Evolutionary conservation across 2,797 vertebrate genomes (phyloP).

Genomic region (Rhodeus uyekii): DNA sequence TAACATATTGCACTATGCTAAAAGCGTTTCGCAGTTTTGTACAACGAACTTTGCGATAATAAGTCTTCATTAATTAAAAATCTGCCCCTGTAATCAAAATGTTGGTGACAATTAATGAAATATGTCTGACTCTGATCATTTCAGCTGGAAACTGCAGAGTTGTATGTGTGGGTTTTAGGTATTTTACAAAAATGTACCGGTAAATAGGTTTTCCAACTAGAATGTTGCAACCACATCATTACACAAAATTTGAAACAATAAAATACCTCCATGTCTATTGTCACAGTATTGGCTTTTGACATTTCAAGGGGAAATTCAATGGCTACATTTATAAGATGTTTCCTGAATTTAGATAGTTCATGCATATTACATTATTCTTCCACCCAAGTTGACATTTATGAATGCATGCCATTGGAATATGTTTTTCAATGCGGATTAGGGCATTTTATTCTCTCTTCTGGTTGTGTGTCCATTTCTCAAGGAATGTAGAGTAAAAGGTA

Average conservation of each 20-base stretch:
- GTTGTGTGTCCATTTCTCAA: background rate
- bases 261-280: background rate
- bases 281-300: background rate
- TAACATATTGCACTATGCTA: too few relatives aligned
- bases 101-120: too few relatives aligned
- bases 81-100: too few relatives aligned
- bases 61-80: too few relatives aligned
- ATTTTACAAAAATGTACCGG: too few relatives aligned
- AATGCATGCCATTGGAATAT: background rate
- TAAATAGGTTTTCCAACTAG: too few relatives aligned
- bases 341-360: background rate
- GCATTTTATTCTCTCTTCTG: background rate
- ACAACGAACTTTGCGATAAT: too few relatives aligned
- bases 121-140: too few relatives aligned
- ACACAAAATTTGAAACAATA: background rate
- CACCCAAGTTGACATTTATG: background rate
- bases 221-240: background rate
- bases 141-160: too few relatives aligned
- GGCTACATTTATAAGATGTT: too few relatives aligned
- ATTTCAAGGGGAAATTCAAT: background rate
- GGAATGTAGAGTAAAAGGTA: background rate
- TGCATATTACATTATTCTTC: background rate
- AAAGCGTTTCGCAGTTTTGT: too few relatives aligned
- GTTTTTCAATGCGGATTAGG: background rate
- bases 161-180: too few relatives aligned